phyloP scores from a whole-genome alignment of 2,888 invertebrate species.

The Stramonita haemastoma region DNA sequence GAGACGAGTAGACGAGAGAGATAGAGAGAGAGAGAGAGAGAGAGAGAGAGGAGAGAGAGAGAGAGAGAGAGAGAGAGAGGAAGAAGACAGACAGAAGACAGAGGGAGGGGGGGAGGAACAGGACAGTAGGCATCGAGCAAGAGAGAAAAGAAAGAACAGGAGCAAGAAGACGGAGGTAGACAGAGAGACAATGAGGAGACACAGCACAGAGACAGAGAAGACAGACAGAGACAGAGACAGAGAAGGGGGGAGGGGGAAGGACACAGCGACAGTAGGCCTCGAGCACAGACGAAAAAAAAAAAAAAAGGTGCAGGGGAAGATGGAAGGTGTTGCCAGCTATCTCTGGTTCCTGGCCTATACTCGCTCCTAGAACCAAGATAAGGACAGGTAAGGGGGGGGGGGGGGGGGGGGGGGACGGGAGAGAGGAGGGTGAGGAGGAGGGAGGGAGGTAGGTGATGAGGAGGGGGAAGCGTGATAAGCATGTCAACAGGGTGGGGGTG shows the following conservation, averaged over 20 bases:
- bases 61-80: neutral
- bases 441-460: neutral
- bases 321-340: neutral
- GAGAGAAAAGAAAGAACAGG: conserved; percentile 10
- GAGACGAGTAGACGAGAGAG: neutral
- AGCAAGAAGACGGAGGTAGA: neutral
- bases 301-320: neutral
- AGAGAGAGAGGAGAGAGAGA: neutral
- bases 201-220: neutral
- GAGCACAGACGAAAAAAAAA: too few relatives aligned
- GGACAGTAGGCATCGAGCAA: neutral
- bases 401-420: neutral
- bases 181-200: neutral
- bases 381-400: neutral
- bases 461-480: neutral
- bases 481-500: neutral
- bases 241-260: neutral
- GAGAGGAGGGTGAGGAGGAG: neutral
- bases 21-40: neutral
- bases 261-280: neutral
- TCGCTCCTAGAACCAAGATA: neutral
- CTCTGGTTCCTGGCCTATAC: neutral
- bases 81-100: neutral
- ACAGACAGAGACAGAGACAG: neutral
- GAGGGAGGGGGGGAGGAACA: conserved; percentile 18